Conservation (phyloP, 2,888 invertebrate genomes). For the Clepsis dumicolana region DNA sequence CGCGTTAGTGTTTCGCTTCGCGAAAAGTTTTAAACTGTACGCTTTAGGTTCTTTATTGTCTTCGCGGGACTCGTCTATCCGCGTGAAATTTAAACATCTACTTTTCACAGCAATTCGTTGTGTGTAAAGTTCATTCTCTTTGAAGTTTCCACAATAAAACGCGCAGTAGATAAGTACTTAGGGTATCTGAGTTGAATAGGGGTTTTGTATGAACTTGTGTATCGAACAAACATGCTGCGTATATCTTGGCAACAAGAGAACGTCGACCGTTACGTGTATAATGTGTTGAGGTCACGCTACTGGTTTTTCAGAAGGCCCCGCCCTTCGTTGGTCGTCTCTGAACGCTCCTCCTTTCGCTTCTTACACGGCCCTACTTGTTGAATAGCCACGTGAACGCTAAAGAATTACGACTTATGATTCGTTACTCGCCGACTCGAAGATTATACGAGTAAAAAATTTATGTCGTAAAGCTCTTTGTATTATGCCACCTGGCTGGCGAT, state of each 20-base stretch:
- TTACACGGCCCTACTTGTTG: conserved; percentile 75
- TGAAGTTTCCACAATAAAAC: conserved; percentile 60
- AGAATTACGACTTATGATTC: conserved; percentile 74
- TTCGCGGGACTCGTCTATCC: conserved; percentile 68
- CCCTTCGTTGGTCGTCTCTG: conserved; percentile 72
- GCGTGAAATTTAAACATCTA: conserved; percentile 73
- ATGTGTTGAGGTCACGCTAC: conserved; percentile 74
- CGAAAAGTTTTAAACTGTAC: conserved; percentile 80
- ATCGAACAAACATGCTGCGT: conserved; percentile 69
- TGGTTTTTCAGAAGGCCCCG: conserved; percentile 79
- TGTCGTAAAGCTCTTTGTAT: conserved; percentile 24
- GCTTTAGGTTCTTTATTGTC: conserved; percentile 82
- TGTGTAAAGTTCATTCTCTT: conserved; percentile 61
- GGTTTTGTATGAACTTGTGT: conserved; percentile 48
- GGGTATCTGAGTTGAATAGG: conserved; percentile 39
- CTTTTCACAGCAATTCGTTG: conserved; percentile 64
- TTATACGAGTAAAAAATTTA: conserved; percentile 23
- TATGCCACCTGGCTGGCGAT: conserved; percentile 27
- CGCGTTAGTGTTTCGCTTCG: conserved; percentile 70
- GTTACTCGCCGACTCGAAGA: conserved; percentile 55
- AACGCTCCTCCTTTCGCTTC: conserved; percentile 81
- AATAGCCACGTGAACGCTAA: conserved; percentile 70
- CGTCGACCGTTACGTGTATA: conserved; percentile 72
- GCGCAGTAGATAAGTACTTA: conserved; percentile 49
- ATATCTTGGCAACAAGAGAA: conserved; percentile 73